Percentiles rank a stretch among this genome's conserved stretches.
Conservation (phyloP, 2,888 invertebrate genomes). For the Spisula solida region DNA sequence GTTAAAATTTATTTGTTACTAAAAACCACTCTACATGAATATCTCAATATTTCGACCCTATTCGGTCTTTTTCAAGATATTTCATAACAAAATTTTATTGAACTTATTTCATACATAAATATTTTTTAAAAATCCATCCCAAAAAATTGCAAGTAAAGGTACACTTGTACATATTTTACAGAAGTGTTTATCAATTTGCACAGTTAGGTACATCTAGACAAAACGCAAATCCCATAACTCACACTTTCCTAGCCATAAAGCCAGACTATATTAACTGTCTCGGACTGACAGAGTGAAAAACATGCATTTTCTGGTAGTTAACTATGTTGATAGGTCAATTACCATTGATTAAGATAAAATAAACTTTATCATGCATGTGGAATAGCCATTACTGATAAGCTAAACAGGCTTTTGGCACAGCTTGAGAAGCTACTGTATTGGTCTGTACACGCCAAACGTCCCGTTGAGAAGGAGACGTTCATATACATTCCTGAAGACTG, state of each 20-base stretch:
- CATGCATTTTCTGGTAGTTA: slow-evolving; percentile 44
- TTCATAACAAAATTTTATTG: too few species aligned
- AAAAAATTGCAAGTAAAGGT: neutral
- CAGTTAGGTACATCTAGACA: neutral
- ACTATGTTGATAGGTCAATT: slow-evolving; percentile 50
- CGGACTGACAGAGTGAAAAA: slow-evolving; percentile 1
- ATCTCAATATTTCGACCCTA: too few species aligned
- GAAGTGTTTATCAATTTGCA: neutral
- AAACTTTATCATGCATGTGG: slow-evolving; percentile 46
- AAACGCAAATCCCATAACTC: neutral
- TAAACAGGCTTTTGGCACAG: slow-evolving; percentile 22
- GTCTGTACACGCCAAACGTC: neutral
- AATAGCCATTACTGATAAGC: slow-evolving; percentile 50
- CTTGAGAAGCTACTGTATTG: neutral
- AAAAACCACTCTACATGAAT: too few species aligned
- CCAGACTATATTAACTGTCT: neutral
- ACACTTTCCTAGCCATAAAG: neutral
- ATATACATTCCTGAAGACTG: neutral
- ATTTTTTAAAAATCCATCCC: too few species aligned
- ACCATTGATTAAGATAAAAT: slow-evolving; percentile 55
- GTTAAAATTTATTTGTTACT: too few species aligned
- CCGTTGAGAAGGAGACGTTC: neutral
- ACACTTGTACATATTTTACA: neutral
- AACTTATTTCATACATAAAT: too few species aligned
- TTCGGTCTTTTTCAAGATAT: too few species aligned